phyloP scores from a whole-genome alignment of 2,888 invertebrate species.

The Laothoe populi region DNA sequence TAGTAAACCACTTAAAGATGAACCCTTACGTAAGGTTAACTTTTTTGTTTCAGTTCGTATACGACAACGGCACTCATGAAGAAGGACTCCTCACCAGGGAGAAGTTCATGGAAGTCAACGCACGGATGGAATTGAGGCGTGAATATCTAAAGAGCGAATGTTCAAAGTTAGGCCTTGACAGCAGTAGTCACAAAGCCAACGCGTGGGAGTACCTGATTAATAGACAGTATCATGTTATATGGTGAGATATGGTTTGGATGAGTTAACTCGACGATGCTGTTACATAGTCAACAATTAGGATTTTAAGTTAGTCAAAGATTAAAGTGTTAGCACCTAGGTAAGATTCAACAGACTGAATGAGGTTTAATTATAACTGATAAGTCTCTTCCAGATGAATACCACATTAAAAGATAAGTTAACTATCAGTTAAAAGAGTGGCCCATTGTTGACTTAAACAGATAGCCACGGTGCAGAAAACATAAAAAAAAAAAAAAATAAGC shows the following conservation, averaged over 20 bases:
- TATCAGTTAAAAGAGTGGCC: too few relatives aligned
- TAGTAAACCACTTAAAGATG: neutral
- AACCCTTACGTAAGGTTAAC: conserved; percentile 25
- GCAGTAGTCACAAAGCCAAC: conserved; percentile 88
- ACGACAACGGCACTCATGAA: conserved; percentile 75
- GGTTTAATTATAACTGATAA: too few relatives aligned
- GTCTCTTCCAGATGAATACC: too few relatives aligned
- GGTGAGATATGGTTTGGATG: conserved; percentile 74
- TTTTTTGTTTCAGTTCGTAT: conserved; percentile 75
- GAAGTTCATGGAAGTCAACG: conserved; percentile 85
- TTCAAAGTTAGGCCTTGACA: conserved; percentile 85
- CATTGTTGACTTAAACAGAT: too few relatives aligned
- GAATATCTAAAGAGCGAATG: conserved; percentile 86
- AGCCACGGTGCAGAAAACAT: too few relatives aligned
- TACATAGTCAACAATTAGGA: too few relatives aligned
- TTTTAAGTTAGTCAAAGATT: too few relatives aligned
- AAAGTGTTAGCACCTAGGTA: too few relatives aligned
- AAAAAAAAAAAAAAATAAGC: too few relatives aligned
- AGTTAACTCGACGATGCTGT: neutral
- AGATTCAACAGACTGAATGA: too few relatives aligned
- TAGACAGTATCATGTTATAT: conserved; percentile 91
- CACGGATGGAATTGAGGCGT: conserved; percentile 84
- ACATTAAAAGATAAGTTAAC: too few relatives aligned
- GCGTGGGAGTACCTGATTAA: conserved; percentile 95
- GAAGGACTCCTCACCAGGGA: conserved; percentile 73